Base-by-base conservation (phyloP, 2,888 invertebrate genomes). In the Tenthredo scrophulariae region DNA sequence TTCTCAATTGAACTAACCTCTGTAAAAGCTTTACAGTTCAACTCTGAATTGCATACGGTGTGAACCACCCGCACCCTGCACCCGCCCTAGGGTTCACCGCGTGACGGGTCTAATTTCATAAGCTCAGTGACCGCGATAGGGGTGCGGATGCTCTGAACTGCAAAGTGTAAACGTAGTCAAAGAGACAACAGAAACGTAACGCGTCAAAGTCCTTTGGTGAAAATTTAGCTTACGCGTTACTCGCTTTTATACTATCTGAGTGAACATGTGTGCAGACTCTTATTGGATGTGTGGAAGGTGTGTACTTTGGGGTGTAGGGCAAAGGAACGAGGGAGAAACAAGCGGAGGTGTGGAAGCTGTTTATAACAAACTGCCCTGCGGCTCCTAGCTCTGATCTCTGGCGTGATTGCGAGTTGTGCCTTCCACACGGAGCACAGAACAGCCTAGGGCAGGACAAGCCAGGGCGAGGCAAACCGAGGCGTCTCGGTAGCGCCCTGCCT, bases 361-460 rank as follows among this genome's bases (percentile, higher is more conserved):
- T 92, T 90, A 92, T 92, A 92, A 92, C 91, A 91, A 92, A 90
- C 88, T 89, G 91, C 91, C 92, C 89, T 89, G 89, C 89, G 92
- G 90, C 88, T 87, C 40, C 84, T 84, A 84, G 88, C 91, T 91
- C 89, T 91, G 91, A 92, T 92, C 91, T 92, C 90, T 88, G 70
- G 84, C 86, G 70, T 70, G 67, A 84, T 86, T 65, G 86, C 86
- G 87, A 86, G 86, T 87, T 88, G 87, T 87, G 87, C 88, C 86
- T 91, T 89, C 90, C 89, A 89, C 87, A 86, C 86, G 83, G 86
- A 87, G 84, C 87, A 84, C 86, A 29, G 85, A 29, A 84, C 85
- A 85, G 86, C 86, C 87, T 87, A 86, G 58, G 75, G 50, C 87
- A 74, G 72, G 22, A 70, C 86, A 79, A 84, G 86, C 82, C 84